Evolutionary conservation across 1,140 invertebrate species (phyloP), one percentile per base, ranked within the genome.

Genomic region (Drosophila leontia): DNA sequence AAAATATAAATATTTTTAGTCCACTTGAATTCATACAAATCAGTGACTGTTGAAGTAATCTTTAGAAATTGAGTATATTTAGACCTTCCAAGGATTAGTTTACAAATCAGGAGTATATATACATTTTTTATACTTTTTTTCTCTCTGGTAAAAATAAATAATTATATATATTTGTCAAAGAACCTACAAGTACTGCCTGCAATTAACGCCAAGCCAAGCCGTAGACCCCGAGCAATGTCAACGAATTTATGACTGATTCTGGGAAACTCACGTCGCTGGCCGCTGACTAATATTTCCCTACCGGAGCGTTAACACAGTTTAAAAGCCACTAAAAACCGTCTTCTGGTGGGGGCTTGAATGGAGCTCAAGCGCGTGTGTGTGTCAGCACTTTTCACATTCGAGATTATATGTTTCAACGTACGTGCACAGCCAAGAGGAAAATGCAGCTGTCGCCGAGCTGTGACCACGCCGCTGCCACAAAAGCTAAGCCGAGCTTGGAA

Each of bases 201-300:
- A 63, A 64, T 67, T 63, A 67, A 47, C 58, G 37, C 9, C 34
- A 62, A 63, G 32, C 29, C 19, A 34, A 67, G 59, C 23, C 35
- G 17, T 11, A 70, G 51, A 58, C 67, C 67, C 29, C 44, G 45
- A 23, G 19, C 44, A 72, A 72, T 72, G 67, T 72, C 69, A 71
- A 71, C 67, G 69, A 72, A 71, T 72, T 72, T 71, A 72, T 72
- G 55, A 17, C 45, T 44, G 11, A 60, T 72, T 72, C 69, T 72
- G 67, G 69, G 67, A 72, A 72, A 60, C 65, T 72, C 69, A 59
- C 44, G 44, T 71, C 41, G 63, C 39, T 37, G 65, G 60, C 45
- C 45, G 67, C 67, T 72, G 67, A 72, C 65, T 72, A 72, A 72
- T 71, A 72, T 59, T 59, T 72, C 37, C 69, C 69, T 56, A 71